Evolutionary conservation across 2,797 vertebrate genomes (phyloP).

Genomic region (Thalassophryne amazonica): DNA sequence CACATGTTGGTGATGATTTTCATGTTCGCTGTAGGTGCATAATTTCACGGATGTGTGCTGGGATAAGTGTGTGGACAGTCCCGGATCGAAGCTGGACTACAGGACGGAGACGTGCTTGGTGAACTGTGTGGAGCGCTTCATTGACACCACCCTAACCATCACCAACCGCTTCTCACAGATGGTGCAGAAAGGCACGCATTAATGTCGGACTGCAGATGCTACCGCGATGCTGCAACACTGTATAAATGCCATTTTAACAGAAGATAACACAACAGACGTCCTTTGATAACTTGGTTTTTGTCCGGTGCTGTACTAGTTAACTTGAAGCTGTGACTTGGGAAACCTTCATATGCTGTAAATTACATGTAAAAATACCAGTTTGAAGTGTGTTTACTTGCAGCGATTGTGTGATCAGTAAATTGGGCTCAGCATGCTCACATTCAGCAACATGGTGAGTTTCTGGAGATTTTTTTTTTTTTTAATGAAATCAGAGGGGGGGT

Average conservation of each 20-base stretch:
- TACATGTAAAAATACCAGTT: too few relatives aligned
- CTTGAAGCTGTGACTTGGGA: too few relatives aligned
- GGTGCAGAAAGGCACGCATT: constrained; percentile 87
- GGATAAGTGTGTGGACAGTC: constrained; percentile 90
- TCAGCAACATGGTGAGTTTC: too few relatives aligned
- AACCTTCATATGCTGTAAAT: too few relatives aligned
- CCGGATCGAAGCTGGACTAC: constrained; percentile 84
- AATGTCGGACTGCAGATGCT: constrained; percentile 4
- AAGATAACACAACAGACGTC: constrained; percentile 1
- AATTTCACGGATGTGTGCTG: constrained; percentile 91
- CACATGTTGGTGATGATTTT: background rate
- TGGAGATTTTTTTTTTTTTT: too few relatives aligned
- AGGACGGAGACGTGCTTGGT: constrained; percentile 86
- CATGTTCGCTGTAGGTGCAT: constrained; percentile 77
- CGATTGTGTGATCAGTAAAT: too few relatives aligned
- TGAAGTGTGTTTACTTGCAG: too few relatives aligned
- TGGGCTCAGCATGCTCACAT: too few relatives aligned
- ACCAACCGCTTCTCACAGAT: constrained; percentile 91
- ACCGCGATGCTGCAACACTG: background rate
- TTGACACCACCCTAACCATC: constrained; percentile 87
- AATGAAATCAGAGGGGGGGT: too few relatives aligned
- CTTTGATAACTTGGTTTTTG: too few relatives aligned
- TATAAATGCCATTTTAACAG: background rate
- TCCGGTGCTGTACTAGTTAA: background rate
- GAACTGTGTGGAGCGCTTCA: constrained; percentile 89